Evolutionary conservation across 2,888 invertebrate genomes (phyloP).

Genomic region (Drosophila putrida): DNA sequence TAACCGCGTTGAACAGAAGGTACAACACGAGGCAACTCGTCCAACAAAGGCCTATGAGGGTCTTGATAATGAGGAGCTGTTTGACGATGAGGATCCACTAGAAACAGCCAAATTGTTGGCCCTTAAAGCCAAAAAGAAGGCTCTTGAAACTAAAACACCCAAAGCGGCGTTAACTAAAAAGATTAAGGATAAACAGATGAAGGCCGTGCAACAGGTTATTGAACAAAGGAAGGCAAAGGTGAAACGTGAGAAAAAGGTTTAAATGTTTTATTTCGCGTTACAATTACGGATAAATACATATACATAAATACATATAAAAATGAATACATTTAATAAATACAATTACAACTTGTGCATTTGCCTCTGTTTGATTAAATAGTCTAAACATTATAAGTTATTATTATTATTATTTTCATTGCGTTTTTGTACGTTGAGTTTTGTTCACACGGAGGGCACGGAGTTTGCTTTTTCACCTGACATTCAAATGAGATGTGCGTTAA

Average conservation of each 20-base stretch:
- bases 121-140: conserved; percentile 72
- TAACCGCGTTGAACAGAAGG: conserved; percentile 92
- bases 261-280: conserved; percentile 54
- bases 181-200: conserved; percentile 83
- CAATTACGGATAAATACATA: conserved; percentile 57
- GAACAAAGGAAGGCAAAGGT: conserved; percentile 76
- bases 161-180: conserved; percentile 75
- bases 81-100: conserved; percentile 89
- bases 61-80: conserved; percentile 91
- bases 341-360: conserved; percentile 46
- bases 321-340: conserved; percentile 60
- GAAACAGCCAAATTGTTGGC: conserved; percentile 87
- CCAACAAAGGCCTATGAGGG: conserved; percentile 91
- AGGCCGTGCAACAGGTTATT: conserved; percentile 76
- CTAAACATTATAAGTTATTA: conserved; percentile 8
- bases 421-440: conserved; percentile 61
- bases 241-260: conserved; percentile 66
- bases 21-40: conserved; percentile 89
- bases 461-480: conserved; percentile 13
- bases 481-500: conserved; percentile 33
- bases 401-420: conserved; percentile 18
- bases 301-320: conserved; percentile 57
- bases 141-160: conserved; percentile 54
- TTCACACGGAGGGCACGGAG: conserved; percentile 45
- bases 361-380: conserved; percentile 28